These are phyloP conservation scores for Chionoecetes opilio DNA, from an alignment of 1,140 invertebrate genomes.

Conservation along the genomic window DNA sequence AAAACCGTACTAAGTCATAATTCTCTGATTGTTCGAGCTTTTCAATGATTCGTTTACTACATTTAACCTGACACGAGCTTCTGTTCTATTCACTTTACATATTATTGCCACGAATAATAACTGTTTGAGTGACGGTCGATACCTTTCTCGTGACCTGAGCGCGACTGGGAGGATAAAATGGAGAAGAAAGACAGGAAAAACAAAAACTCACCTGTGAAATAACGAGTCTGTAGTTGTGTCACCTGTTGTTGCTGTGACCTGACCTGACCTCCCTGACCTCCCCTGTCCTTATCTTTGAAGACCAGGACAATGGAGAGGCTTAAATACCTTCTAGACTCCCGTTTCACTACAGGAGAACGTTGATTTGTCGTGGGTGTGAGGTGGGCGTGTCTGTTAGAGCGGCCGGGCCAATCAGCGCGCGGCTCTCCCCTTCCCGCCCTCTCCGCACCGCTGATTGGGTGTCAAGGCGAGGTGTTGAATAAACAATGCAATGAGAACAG, in stretches of 20 bases:
- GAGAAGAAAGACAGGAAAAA: neutral
- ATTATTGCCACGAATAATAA: too few relatives aligned
- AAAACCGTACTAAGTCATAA: too few relatives aligned
- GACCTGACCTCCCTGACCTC: neutral
- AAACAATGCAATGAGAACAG: slow-evolving; percentile 79
- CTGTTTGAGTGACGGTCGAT: neutral
- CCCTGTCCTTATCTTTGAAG: slow-evolving; percentile 32
- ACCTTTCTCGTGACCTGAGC: slow-evolving; percentile 42
- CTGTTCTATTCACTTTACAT: too few relatives aligned
- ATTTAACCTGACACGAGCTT: too few relatives aligned
- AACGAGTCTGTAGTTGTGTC: too few relatives aligned
- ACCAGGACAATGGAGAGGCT: slow-evolving; percentile 59
- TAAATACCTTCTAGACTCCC: slow-evolving; percentile 60
- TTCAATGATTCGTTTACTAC: too few relatives aligned
- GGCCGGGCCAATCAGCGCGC: slow-evolving; percentile 39
- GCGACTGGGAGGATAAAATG: neutral
- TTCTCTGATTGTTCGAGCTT: too few relatives aligned
- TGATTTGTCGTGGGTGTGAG: slow-evolving; percentile 48
- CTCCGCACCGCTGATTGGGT: slow-evolving; percentile 71
- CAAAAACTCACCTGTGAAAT: neutral
- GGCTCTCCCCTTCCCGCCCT: slow-evolving; percentile 46
- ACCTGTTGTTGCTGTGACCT: neutral
- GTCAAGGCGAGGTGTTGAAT: slow-evolving; percentile 73
- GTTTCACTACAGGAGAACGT: neutral
- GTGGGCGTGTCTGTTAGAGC: slow-evolving; percentile 30